Evolutionary conservation across 1,140 invertebrate species (phyloP).

Genomic region (Melanaphis sacchari): DNA sequence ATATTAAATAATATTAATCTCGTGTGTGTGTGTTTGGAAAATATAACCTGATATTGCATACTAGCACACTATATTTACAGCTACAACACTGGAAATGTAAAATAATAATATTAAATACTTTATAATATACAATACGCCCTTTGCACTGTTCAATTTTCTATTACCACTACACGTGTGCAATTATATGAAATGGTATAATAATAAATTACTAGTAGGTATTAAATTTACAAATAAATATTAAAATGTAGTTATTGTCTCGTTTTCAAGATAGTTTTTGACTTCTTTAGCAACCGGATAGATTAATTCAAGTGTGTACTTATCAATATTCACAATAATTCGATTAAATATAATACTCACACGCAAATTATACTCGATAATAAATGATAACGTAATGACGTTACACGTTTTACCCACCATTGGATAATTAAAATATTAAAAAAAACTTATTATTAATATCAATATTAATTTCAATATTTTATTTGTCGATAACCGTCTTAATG

Average conservation of each 20-base stretch:
- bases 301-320: neutral
- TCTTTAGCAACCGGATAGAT: neutral
- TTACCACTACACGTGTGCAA: neutral
- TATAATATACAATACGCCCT: neutral
- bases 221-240: neutral
- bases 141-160: neutral
- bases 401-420: neutral
- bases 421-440: no score
- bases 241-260: neutral
- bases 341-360: no score
- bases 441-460: neutral
- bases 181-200: neutral
- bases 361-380: neutral
- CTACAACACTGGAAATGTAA: neutral
- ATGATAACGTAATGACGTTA: neutral
- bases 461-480: no score
- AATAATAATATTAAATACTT: neutral
- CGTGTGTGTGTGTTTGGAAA: neutral
- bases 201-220: neutral
- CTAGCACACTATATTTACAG: neutral
- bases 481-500: no score
- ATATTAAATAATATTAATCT: constrained; percentile 13
- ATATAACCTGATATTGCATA: neutral
- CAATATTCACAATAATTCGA: no score
- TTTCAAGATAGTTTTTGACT: neutral